These are phyloP conservation scores for Turritopsis dohrnii DNA, from an alignment of 30 jellyfish, hydroid and myxozoan genomes.

Conservation along the genomic window DNA sequence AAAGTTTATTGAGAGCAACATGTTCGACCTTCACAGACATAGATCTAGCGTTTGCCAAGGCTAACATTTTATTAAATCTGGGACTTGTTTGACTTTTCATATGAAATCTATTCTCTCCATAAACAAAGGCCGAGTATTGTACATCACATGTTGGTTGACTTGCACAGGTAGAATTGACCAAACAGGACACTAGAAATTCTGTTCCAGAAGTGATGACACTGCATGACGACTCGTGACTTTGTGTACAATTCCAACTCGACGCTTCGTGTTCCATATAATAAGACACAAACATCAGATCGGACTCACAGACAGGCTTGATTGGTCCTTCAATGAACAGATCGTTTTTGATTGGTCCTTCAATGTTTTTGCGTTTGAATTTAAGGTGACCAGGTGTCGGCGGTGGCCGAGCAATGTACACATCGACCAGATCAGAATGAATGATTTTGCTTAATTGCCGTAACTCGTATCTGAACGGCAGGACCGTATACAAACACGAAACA, in stretches of 20 bases:
- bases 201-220: neutral
- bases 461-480: neutral
- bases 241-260: neutral
- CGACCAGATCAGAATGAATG: neutral
- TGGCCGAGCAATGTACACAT: neutral
- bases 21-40: neutral
- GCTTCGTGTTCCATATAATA: slow-evolving; percentile 3
- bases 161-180: neutral
- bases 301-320: neutral
- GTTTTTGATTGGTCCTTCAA: no score
- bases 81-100: neutral
- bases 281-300: neutral
- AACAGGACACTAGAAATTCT: neutral
- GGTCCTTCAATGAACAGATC: neutral
- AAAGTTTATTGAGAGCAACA: neutral
- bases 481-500: neutral
- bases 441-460: neutral
- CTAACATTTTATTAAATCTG: neutral
- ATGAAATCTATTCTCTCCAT: neutral
- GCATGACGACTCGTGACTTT: neutral
- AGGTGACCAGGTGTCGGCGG: neutral
- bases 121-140: neutral
- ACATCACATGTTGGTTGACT: neutral
- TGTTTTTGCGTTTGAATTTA: neutral
- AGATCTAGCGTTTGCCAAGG: neutral